Percentiles rank a stretch among this genome's conserved stretches.
These are phyloP conservation scores for Meteorus cinctellus DNA, from an alignment of 2,888 invertebrate genomes.

Conservation along the genomic window DNA sequence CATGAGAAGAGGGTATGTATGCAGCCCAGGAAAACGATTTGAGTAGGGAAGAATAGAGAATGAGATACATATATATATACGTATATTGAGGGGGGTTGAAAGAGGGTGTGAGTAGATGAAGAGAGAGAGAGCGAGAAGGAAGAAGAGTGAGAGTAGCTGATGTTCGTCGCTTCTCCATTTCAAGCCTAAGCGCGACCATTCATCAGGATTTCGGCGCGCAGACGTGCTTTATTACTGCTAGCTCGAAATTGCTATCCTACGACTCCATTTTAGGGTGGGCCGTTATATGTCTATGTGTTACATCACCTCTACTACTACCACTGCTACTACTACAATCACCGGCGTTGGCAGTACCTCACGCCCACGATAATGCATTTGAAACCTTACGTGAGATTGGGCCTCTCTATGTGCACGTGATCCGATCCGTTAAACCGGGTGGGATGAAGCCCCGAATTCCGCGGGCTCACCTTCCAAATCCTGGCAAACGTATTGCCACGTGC, in stretches of 20 bases:
- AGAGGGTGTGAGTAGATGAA: no score
- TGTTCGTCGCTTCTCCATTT: constrained; percentile 73
- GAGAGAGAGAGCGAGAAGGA: constrained; percentile 48
- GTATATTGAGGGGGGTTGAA: background rate
- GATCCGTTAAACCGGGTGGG: constrained; percentile 63
- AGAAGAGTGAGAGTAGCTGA: constrained; percentile 66
- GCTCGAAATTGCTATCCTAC: constrained; percentile 74
- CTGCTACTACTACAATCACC: constrained; percentile 43
- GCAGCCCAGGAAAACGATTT: constrained; percentile 1
- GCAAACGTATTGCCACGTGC: constrained; percentile 55
- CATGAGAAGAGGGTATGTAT: constrained; percentile 2
- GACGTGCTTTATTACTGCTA: constrained; percentile 74
- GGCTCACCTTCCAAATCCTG: constrained; percentile 56
- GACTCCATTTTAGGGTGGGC: constrained; percentile 70
- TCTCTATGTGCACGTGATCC: constrained; percentile 55
- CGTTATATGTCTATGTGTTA: background rate
- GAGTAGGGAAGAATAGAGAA: constrained; percentile 32
- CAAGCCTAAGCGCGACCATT: constrained; percentile 74
- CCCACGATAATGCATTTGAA: constrained; percentile 68
- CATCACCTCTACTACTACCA: constrained; percentile 32
- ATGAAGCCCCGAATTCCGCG: constrained; percentile 60
- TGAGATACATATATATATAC: constrained; percentile 31
- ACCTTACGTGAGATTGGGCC: constrained; percentile 65
- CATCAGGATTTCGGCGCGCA: constrained; percentile 73
- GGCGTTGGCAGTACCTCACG: constrained; percentile 45